These are phyloP conservation scores for Ormyrus rosae DNA, from an alignment of 2,888 invertebrate genomes.

Conservation along the genomic window DNA sequence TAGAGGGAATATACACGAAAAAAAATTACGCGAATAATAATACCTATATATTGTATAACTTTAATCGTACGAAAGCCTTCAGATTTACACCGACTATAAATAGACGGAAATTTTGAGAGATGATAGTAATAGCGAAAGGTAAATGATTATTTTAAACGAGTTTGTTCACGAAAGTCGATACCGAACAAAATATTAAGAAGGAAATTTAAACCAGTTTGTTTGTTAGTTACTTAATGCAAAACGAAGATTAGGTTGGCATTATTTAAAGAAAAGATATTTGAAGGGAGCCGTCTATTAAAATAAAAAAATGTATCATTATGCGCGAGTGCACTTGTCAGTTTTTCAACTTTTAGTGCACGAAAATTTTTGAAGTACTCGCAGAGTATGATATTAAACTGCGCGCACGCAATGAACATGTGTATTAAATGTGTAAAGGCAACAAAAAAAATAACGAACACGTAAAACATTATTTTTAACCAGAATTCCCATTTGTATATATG, in stretches of 20 bases:
- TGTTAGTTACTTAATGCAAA: too few species aligned
- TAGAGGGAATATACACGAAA: conserved; percentile 54
- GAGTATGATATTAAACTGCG: conserved; percentile 32
- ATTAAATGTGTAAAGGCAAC: conserved; percentile 46
- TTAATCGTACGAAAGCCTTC: conserved; percentile 58
- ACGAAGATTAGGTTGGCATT: too few species aligned
- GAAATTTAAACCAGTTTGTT: background rate
- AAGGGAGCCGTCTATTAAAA: too few species aligned
- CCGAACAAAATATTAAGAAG: background rate
- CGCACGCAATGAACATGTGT: conserved; percentile 41
- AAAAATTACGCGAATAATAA: conserved; percentile 42
- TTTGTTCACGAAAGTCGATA: too few species aligned
- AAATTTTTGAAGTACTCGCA: conserved; percentile 34
- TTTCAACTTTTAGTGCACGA: conserved; percentile 39
- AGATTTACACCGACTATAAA: conserved; percentile 44
- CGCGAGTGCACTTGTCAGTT: conserved; percentile 41
- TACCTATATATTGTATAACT: conserved; percentile 28
- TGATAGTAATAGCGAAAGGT: conserved; percentile 6
- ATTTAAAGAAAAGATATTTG: too few species aligned
- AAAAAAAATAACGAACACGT: background rate
- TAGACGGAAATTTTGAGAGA: conserved; percentile 4
- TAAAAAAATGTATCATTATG: background rate
- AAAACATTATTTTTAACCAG: conserved; percentile 50
- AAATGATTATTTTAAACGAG: background rate
- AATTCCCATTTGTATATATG: conserved; percentile 48